Evolutionary conservation across 1,140 invertebrate genomes (phyloP).

Genomic region (Pogonomyrmex californicus): DNA sequence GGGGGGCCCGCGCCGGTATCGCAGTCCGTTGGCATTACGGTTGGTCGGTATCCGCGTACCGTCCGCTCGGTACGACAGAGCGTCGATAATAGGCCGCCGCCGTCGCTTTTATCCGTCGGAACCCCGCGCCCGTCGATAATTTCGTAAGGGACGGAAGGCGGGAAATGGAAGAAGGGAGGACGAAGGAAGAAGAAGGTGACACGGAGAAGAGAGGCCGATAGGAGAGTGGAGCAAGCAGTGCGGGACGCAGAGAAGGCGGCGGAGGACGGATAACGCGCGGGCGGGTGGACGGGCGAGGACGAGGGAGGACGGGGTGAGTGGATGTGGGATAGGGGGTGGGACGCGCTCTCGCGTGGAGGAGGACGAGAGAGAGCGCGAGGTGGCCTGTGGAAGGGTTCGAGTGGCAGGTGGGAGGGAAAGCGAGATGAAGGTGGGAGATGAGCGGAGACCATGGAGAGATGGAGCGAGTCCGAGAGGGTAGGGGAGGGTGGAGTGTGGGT

Average conservation of each 20-base stretch:
- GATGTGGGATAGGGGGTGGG: background rate
- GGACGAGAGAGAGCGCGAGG: conserved; percentile 31
- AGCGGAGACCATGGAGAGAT: conserved; percentile 16
- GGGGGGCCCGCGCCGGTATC: conserved; percentile 22
- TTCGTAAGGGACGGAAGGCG: conserved; percentile 5
- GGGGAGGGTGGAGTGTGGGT: conserved; percentile 25
- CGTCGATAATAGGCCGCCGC: conserved; percentile 45
- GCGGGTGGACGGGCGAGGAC: conserved; percentile 4
- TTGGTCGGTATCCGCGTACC: conserved; percentile 29
- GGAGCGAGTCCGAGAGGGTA: background rate
- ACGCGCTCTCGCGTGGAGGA: conserved; percentile 26
- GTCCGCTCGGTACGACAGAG: conserved; percentile 39
- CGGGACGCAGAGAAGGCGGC: background rate
- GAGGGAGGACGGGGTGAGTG: conserved; percentile 47
- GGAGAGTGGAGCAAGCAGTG: background rate
- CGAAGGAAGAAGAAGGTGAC: conserved; percentile 1
- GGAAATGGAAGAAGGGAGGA: conserved; percentile 16
- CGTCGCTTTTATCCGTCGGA: conserved; percentile 48
- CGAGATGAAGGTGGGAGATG: conserved; percentile 51
- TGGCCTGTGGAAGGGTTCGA: conserved; percentile 25
- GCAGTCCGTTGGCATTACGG: conserved; percentile 49
- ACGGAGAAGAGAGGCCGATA: conserved; percentile 27
- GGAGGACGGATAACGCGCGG: conserved; percentile 18
- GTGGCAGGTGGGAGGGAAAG: conserved; percentile 44
- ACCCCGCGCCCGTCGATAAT: conserved; percentile 60